These are phyloP conservation scores for Poecile montanus DNA, from an alignment of 2,797 vertebrate species.

Conservation along the genomic window DNA sequence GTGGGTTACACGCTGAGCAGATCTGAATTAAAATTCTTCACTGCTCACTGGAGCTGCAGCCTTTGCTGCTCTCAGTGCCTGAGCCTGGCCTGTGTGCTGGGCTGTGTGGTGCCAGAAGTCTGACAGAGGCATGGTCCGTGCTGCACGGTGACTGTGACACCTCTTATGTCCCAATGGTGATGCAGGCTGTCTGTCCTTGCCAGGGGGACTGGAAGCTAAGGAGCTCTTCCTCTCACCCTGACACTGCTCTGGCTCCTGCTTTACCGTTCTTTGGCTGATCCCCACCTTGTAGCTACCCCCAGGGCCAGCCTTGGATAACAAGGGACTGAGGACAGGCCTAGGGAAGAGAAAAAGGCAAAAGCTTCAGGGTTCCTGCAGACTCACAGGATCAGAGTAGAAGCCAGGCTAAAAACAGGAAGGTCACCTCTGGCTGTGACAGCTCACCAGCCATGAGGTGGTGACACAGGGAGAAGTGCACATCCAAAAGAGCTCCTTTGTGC, in stretches of 20 bases:
- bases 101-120: background rate
- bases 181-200: background rate
- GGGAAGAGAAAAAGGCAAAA: background rate
- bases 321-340: background rate
- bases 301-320: background rate
- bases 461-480: background rate
- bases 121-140: background rate
- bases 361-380: background rate
- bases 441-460: background rate
- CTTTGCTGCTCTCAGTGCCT: background rate
- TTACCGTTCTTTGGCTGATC: background rate
- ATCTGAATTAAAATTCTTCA: background rate
- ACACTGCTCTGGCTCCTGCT: background rate
- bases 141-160: background rate
- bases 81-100: background rate
- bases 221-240: background rate
- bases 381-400: rapidly evolving
- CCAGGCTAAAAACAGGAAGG: background rate
- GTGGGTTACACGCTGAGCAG: background rate
- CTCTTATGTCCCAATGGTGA: rapidly evolving
- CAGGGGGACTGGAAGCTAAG: background rate
- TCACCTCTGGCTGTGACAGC: background rate
- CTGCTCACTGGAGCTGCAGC: background rate
- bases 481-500: background rate
- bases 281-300: background rate